Evolutionary conservation across 2,888 invertebrate species (phyloP), one percentile per base, ranked within the genome.

Genomic region (Caenorhabditis imperialis): DNA sequence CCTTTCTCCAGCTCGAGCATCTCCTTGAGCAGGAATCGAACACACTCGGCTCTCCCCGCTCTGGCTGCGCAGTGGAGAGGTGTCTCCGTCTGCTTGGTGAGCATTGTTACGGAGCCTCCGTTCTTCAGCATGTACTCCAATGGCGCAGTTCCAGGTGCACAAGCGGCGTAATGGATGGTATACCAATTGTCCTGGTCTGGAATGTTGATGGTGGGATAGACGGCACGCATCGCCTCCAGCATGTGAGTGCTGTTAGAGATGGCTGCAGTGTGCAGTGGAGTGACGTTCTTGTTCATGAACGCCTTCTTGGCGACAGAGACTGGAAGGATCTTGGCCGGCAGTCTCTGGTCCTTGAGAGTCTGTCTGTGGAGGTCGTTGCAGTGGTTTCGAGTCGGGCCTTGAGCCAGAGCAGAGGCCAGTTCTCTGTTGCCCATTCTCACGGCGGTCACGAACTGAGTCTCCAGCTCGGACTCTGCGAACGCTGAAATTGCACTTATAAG

Each of bases 181-280:
- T 80, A 80, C 78, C 90, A 88, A 33, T 89, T 87, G 37, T 88
- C 85, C 40, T 84, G 83, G 84, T 91, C 91, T 6, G 88, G 85
- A 30, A 90, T 77, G 78, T 89, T 89, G 72, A 89, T 88, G 57
- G 90, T 90, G 1, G 90, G 90, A 61, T 89, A 88, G 22, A 89
- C 85, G 2, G 84, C 77, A 33, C 90, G 75, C 58, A 91, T 85
- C 3, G 69, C 45, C 47, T 89, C 75, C 12, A 82, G 71, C 55
- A 75, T 70, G 53, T 78, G 53, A 48, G 88, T 85, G 80, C 90
- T 90, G 3, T 91, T 90, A 81, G 91, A 91, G 75, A 91, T 90
- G 25, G 90, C 90, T 14, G 91, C 90, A 81, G 90, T 90, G 81
- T 91, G 91, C 2, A 91, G 75, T 2, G 91, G 91, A 1, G 90